A percentile compares a stretch with the other conserved stretches of the same genome.
phyloP scores from a whole-genome alignment of 2,797 vertebrate genomes.

The Bovichtus variegatus region DNA sequence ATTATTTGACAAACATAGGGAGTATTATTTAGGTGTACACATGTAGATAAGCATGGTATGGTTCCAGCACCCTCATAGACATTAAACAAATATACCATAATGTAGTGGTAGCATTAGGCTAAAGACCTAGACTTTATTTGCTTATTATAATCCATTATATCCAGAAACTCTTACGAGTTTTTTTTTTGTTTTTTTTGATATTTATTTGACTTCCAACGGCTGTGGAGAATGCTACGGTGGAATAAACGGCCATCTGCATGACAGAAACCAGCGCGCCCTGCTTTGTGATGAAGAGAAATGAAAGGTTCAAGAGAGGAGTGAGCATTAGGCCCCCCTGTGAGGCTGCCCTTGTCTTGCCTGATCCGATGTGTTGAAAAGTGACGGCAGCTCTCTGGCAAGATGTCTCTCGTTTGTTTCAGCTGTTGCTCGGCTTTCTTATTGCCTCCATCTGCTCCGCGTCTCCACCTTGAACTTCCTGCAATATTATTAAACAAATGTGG shows the following conservation, averaged over 20 bases:
- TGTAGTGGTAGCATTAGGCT: neutral
- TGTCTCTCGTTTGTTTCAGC: constrained; percentile 76
- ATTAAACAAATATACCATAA: neutral
- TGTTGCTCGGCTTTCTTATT: constrained; percentile 64
- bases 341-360: constrained; percentile 77
- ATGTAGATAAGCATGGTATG: neutral
- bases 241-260: constrained; percentile 66
- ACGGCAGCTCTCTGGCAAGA: constrained; percentile 72
- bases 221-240: constrained; percentile 20
- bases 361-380: constrained; percentile 77
- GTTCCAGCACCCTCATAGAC: neutral
- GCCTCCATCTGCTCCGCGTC: constrained; percentile 73
- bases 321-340: constrained; percentile 66
- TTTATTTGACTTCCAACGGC: constrained; percentile 34
- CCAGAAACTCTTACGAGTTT: neutral
- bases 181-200: constrained; percentile 23
- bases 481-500: constrained; percentile 66
- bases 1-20: neutral
- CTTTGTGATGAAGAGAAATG: constrained; percentile 74
- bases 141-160: neutral
- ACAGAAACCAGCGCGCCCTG: constrained; percentile 64
- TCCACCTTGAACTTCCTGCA: constrained; percentile 63
- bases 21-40: neutral
- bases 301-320: constrained; percentile 69
- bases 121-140: neutral